phyloP scores from a whole-genome alignment of 2,888 invertebrate genomes.

The Diaprepes abbreviatus region DNA sequence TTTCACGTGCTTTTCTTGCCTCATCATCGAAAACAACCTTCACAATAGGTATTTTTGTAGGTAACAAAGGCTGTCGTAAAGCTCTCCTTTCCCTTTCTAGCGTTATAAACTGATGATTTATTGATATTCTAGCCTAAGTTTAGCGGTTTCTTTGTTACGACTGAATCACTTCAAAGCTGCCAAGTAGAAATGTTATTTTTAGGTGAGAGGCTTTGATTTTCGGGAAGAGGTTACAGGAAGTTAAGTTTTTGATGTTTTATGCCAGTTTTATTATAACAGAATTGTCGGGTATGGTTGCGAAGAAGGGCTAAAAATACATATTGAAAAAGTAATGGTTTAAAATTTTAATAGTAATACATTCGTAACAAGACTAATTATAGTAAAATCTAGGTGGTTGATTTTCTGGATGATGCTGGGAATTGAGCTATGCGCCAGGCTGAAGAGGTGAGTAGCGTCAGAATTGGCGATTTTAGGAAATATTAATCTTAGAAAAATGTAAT shows the following conservation, averaged over 20 bases:
- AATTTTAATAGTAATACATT: no score
- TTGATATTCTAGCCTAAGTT: constrained; percentile 53
- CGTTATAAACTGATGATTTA: constrained; percentile 63
- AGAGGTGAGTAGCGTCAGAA: no score
- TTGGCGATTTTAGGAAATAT: no score
- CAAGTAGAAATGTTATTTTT: constrained; percentile 46
- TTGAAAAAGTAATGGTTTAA: no score
- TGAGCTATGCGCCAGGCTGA: no score
- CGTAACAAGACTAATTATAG: no score
- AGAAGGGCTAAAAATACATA: background rate
- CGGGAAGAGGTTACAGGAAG: constrained; percentile 18
- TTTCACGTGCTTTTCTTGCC: constrained; percentile 60
- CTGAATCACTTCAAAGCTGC: constrained; percentile 48
- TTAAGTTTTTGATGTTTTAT: constrained; percentile 3
- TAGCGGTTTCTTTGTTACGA: constrained; percentile 48
- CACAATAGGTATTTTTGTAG: constrained; percentile 65
- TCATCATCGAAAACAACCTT: constrained; percentile 60
- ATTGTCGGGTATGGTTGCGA: background rate
- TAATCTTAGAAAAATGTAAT: no score
- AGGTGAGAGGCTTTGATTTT: constrained; percentile 41
- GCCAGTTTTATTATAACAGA: constrained; percentile 6
- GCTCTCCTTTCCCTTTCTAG: constrained; percentile 61
- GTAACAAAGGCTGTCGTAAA: constrained; percentile 63
- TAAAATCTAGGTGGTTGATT: no score
- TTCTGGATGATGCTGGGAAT: no score